Evolutionary conservation across 2,797 vertebrate genomes (phyloP), one percentile per base, ranked within the genome.

Genomic region (Cichlasoma orientale): DNA sequence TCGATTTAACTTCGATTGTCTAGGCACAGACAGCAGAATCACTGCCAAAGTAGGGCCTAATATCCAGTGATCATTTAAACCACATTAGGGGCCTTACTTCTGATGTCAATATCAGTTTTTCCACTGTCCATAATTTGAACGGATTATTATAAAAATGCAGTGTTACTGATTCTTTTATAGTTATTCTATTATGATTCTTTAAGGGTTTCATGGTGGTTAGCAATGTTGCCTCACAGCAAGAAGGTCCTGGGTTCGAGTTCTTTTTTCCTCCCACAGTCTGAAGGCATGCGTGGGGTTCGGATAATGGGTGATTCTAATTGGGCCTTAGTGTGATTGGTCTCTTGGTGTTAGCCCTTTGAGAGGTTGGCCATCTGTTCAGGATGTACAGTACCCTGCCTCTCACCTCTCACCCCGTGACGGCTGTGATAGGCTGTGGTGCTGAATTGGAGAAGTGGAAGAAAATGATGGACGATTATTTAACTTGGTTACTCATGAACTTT

Each of bases 1-100:
- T 86, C 41, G 73, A 82, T 87, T 86, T 79, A 73, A 66, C 72
- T 78, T 83, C 84, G 7, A 33, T 9, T 53, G 74, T 71, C 31
- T 6, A 41, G 80, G 69, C 57, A 56, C 61, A 18, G 7, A 11
- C 56, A 7, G 72, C 29, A 79, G 77, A 72, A 68, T 72, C 6
- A 68, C 55, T 54, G 47, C n/a, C 74, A 41, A 74, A 82, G 69
- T 47, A 82, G 44, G 52, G 14, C 61, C 61, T 71, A 57, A 54
- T 55, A 25, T 54, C 56, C 54, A 58, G 29, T 66, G 4, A 56
- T 58, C 59, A 74, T 33, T 41, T 44, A 44, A n/a, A 41, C 38
- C 14, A 10, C 12, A 3, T 11, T 16, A 12, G 13, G 13, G 38
- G 19, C 3, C 18, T 3, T 9, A 3, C 56, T 29, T 1, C 7